phyloP scores from a whole-genome alignment of 2,888 invertebrate genomes.

The Tachina lurida region DNA sequence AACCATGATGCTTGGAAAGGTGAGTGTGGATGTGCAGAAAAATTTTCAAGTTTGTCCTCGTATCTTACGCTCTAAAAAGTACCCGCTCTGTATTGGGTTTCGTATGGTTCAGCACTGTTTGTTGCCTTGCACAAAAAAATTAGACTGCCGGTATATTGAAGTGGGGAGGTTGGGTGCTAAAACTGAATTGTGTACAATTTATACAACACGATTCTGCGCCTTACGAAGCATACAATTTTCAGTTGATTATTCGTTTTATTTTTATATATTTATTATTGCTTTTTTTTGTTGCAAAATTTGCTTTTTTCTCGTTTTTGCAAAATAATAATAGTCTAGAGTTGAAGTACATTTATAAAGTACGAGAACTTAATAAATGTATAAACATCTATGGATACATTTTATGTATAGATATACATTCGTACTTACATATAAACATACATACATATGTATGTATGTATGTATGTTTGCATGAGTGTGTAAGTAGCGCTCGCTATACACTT shows the following conservation, averaged over 20 bases:
- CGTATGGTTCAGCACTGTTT: constrained; percentile 35
- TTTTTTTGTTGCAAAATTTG: constrained; percentile 22
- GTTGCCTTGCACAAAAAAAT: constrained; percentile 28
- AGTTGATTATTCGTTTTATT: constrained; percentile 53
- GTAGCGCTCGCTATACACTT: no score
- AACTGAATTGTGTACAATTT: constrained; percentile 67
- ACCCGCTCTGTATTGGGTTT: neutral
- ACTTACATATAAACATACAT: neutral
- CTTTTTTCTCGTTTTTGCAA: constrained; percentile 41
- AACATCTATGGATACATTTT: constrained; percentile 17
- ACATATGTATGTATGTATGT: neutral
- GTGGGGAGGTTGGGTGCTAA: constrained; percentile 60
- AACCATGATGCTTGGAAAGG: neutral
- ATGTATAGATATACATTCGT: neutral
- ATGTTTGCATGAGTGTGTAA: neutral
- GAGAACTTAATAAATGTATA: constrained; percentile 11
- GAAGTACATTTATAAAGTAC: constrained; percentile 52
- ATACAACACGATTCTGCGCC: constrained; percentile 70
- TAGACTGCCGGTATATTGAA: constrained; percentile 4
- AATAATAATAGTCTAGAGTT: constrained; percentile 59
- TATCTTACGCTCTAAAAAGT: constrained; percentile 7
- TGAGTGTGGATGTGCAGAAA: no score
- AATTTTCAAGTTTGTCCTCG: neutral
- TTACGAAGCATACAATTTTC: constrained; percentile 53
- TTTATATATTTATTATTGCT: constrained; percentile 18